Evolutionary conservation across 2,797 vertebrate species (phyloP).

Genomic region (Sebastolobus alascanus): DNA sequence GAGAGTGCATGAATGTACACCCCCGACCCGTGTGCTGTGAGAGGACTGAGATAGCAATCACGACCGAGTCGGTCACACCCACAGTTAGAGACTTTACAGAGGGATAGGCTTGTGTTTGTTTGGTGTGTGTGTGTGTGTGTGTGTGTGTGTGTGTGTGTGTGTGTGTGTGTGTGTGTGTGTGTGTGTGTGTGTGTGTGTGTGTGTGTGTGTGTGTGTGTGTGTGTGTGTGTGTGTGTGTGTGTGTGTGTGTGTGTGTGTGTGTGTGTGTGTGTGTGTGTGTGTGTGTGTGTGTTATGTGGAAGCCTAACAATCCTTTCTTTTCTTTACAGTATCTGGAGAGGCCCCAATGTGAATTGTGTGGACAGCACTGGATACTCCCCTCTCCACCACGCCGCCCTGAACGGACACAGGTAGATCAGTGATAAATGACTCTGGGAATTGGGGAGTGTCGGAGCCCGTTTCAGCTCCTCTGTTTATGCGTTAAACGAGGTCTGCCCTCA

Average conservation of each 20-base stretch:
- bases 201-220: no score
- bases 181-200: no score
- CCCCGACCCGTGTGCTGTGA: conserved; percentile 23
- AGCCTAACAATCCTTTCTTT: conserved; percentile 48
- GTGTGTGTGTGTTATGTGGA: conserved; percentile 7
- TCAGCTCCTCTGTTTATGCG: conserved; percentile 16
- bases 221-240: no score
- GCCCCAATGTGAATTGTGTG: conserved; percentile 98
- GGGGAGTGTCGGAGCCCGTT: not conserved
- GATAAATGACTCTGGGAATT: not conserved
- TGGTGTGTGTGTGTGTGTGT: conserved; percentile 25
- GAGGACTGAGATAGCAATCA: conserved; percentile 57
- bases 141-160: no score
- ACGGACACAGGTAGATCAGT: conserved; percentile 93
- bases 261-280: conserved; percentile 45
- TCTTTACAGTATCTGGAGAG: conserved; percentile 94
- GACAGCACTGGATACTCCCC: conserved; percentile 98
- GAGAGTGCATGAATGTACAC: not conserved
- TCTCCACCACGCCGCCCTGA: conserved; percentile 96
- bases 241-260: no score
- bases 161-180: no score
- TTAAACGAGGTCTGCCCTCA: conserved; percentile 28
- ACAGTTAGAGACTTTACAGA: conserved; percentile 36
- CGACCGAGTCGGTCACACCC: conserved; percentile 42
- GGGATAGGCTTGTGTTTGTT: conserved; percentile 47